These are phyloP conservation scores for Bufotes viridis DNA, from an alignment of 2,797 vertebrate species.

Conservation along the genomic window DNA sequence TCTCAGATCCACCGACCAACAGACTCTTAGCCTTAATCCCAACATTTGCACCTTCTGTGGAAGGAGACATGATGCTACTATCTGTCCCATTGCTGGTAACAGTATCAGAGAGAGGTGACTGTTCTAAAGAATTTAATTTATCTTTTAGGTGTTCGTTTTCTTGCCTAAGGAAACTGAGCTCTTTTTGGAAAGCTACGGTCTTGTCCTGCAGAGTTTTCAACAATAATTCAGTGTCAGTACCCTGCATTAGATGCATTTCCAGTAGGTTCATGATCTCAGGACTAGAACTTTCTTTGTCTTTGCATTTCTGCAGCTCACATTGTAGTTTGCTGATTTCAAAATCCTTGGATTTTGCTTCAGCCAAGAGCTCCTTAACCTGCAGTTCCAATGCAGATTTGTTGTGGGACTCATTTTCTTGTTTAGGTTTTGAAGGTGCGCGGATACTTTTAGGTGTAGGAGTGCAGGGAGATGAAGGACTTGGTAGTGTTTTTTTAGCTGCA, in stretches of 20 bases:
- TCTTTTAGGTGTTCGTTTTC: constrained; percentile 90
- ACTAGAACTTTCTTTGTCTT: constrained; percentile 74
- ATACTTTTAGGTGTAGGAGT: constrained; percentile 85
- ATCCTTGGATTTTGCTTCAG: constrained; percentile 94
- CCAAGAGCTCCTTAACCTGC: constrained; percentile 91
- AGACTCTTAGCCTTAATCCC: constrained; percentile 73
- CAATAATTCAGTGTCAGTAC: constrained; percentile 77
- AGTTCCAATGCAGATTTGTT: constrained; percentile 86
- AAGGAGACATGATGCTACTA: constrained; percentile 75
- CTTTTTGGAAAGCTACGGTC: constrained; percentile 87
- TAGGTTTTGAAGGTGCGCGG: constrained; percentile 80
- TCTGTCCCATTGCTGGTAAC: constrained; percentile 73
- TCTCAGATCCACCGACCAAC: constrained; percentile 72
- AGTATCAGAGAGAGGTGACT: constrained; percentile 77
- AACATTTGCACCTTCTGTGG: constrained; percentile 74
- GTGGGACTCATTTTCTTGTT: constrained; percentile 78
- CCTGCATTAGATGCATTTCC: constrained; percentile 61
- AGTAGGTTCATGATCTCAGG: constrained; percentile 66
- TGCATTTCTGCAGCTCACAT: constrained; percentile 86
- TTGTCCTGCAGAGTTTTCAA: constrained; percentile 86
- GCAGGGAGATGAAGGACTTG: constrained; percentile 87
- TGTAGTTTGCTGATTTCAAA: constrained; percentile 91
- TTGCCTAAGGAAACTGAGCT: constrained; percentile 83
- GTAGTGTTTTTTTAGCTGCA: constrained; percentile 81
- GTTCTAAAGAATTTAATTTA: constrained; percentile 85